Base-by-base conservation (phyloP, 2,888 invertebrate genomes). In the Amiota communis region DNA sequence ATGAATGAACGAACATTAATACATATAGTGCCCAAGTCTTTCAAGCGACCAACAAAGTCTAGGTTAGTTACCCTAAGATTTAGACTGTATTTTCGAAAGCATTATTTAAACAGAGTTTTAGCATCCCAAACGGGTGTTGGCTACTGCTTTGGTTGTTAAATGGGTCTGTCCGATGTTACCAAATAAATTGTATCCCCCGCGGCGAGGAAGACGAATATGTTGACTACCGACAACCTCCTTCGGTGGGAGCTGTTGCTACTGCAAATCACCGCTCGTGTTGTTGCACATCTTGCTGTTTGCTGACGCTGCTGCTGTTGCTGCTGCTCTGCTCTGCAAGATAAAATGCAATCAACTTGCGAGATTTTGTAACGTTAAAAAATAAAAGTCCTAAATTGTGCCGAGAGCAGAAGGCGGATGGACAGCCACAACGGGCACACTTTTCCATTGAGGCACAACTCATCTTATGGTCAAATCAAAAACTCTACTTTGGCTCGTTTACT, bases 131-230 rank as follows among this genome's bases (percentile, higher is more conserved):
- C 36, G 36, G 36, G 36, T 36, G 36, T 36, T 36, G 36, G 36
- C 53, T 51, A 51, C 53, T 51, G 36, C 46, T 53, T 56, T 70
- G 51, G 20, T 20, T 63, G 12, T 10, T 20, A 61, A 15, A 72
- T 70, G 64, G 68, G 68, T 63, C 63, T 64, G 71, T 72, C 69
- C 56, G 71, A 72, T 72, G 76, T 56, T 76, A 49, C 72, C 73
- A 73, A 76, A 69, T 79, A 80, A 80, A 80, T 80, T 80, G 75
- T 77, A 78, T 76, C 76, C 77, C 81, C 80, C 78, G 80, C 80
- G 80, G 80, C 80, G 73, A 76, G 67, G 74, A 76, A 74, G 73
- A 63, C 64, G 65, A 70, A 73, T 73, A 75, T 77, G 72, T 80
- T 79, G 79, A 80, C 78, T 81, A 80, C 79, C 79, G 78, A 81